These are phyloP conservation scores for Drosophila helvetica DNA, from an alignment of 2,888 invertebrate genomes.

Conservation along the genomic window DNA sequence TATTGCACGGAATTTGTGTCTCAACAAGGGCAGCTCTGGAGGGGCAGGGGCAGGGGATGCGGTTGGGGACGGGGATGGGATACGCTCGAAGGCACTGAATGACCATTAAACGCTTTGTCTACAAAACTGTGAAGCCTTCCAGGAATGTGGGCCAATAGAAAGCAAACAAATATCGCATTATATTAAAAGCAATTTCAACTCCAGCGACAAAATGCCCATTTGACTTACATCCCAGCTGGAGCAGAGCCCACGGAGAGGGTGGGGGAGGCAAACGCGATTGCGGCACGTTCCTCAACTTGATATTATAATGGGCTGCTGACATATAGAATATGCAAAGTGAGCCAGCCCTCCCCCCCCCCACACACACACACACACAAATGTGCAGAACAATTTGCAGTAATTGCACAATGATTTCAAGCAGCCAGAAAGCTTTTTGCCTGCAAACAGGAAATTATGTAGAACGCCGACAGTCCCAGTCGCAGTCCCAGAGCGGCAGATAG, in stretches of 20 bases:
- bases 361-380: conserved; percentile 17
- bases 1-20: conserved; percentile 39
- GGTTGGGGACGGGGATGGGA: conserved; percentile 15
- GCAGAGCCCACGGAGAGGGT: not conserved
- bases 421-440: conserved; percentile 23
- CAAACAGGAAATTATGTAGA: conserved; percentile 49
- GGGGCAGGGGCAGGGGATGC: no score
- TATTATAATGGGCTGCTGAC: conserved; percentile 33
- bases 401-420: conserved; percentile 35
- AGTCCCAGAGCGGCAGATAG: conserved; percentile 4
- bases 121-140: conserved; percentile 44
- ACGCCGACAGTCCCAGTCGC: conserved; percentile 7
- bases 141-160: conserved; percentile 56
- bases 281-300: conserved; percentile 66
- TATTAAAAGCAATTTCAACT: conserved; percentile 74
- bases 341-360: not conserved
- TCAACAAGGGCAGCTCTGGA: conserved; percentile 36
- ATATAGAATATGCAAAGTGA: conserved; percentile 47
- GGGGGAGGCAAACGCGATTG: conserved; percentile 42
- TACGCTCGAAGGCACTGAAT: conserved; percentile 61
- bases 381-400: conserved; percentile 41
- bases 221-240: conserved; percentile 6
- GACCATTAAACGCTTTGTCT: conserved; percentile 64
- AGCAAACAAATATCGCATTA: conserved; percentile 71
- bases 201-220: conserved; percentile 65